A percentile compares a stretch with the other conserved stretches of the same genome.
phyloP scores from a whole-genome alignment of 1,140 invertebrate genomes.

The Odontomachus brunneus region DNA sequence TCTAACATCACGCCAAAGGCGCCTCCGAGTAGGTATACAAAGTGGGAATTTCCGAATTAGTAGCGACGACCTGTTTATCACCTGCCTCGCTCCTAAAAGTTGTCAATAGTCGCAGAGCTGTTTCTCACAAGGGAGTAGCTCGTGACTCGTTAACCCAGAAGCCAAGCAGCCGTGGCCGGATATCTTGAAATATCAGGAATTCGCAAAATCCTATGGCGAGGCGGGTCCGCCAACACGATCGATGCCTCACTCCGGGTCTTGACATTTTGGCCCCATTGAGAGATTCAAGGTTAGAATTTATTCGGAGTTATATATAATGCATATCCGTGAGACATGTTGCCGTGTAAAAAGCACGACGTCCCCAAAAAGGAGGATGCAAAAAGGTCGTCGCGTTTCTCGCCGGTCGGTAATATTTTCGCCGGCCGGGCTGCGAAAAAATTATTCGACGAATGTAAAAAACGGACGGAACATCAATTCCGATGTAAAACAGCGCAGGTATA shows the following conservation, averaged over 20 bases:
- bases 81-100: neutral
- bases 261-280: constrained; percentile 49
- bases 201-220: neutral
- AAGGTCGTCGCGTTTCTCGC: neutral
- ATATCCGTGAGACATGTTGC: neutral
- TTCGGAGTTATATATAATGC: neutral
- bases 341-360: neutral
- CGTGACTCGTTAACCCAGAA: neutral
- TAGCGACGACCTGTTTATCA: constrained; percentile 13
- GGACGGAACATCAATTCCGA: constrained; percentile 3
- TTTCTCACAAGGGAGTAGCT: neutral
- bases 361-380: neutral
- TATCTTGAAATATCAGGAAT: constrained; percentile 14
- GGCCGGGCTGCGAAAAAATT: neutral
- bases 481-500: neutral
- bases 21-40: neutral
- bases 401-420: neutral
- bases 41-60: neutral
- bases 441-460: constrained; percentile 16
- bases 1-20: neutral
- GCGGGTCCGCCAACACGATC: constrained; percentile 26
- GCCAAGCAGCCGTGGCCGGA: neutral
- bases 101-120: neutral
- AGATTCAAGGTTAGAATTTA: constrained; percentile 63
- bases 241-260: constrained; percentile 28